Conservation (phyloP, 2,888 invertebrate genomes). For the Orchesellides sinensis region DNA sequence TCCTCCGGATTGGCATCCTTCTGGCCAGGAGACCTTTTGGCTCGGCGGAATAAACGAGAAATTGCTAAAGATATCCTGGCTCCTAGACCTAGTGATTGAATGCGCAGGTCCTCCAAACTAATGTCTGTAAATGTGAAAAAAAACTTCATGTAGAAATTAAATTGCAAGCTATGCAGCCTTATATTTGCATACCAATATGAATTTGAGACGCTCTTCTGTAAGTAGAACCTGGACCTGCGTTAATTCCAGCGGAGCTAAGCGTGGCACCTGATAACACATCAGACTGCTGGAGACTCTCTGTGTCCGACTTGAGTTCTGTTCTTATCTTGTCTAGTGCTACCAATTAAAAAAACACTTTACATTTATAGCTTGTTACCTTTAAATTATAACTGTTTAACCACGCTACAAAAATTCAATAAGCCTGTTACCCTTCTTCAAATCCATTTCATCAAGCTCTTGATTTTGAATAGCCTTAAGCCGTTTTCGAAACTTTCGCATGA, state of each 20-base stretch:
- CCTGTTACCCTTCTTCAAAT: slow-evolving; percentile 83
- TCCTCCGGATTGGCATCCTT: slow-evolving; percentile 21
- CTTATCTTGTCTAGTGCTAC: slow-evolving; percentile 84
- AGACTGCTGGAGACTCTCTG: slow-evolving; percentile 77
- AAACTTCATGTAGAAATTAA: not conserved
- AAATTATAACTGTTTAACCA: no score
- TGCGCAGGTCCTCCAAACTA: slow-evolving; percentile 72
- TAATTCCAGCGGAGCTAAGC: slow-evolving; percentile 69
- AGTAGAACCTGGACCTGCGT: slow-evolving; percentile 63
- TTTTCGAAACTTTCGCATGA: slow-evolving; percentile 89
- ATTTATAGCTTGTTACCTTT: not conserved
- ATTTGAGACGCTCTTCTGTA: slow-evolving; percentile 75
- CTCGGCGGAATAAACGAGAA: slow-evolving; percentile 66
- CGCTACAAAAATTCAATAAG: not conserved
- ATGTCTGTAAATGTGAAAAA: slow-evolving; percentile 70
- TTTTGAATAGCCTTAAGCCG: slow-evolving; percentile 89
- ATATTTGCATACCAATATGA: slow-evolving; percentile 70
- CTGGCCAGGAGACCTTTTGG: slow-evolving; percentile 33
- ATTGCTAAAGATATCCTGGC: slow-evolving; percentile 69
- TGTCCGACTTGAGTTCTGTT: slow-evolving; percentile 81
- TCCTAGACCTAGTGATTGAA: slow-evolving; percentile 69
- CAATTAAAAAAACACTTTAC: not conserved
- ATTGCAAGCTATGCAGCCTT: no score
- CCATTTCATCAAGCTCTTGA: slow-evolving; percentile 90
- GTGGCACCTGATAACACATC: slow-evolving; percentile 75